Evolutionary conservation across 2,888 invertebrate genomes (phyloP).

Genomic region (Sicus ferrugineus): DNA sequence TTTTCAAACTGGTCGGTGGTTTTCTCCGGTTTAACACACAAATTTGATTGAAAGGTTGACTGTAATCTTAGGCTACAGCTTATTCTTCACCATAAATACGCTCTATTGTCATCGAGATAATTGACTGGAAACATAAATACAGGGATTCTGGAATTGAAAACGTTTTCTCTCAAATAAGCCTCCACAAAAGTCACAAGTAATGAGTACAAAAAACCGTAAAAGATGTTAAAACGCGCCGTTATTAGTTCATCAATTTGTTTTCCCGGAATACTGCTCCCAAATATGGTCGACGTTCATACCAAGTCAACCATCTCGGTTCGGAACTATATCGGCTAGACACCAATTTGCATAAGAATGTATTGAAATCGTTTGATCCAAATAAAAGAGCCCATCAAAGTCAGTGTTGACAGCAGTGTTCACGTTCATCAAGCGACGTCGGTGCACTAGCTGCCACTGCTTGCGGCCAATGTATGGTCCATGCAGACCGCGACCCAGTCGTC

Average conservation of each 20-base stretch:
- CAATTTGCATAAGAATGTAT: slow-evolving; percentile 14
- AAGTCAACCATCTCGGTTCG: not conserved
- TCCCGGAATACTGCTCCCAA: slow-evolving; percentile 4
- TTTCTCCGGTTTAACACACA: too few relatives aligned
- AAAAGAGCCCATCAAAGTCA: not conserved
- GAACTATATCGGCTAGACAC: not conserved
- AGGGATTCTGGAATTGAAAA: too few relatives aligned
- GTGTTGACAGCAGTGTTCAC: not conserved
- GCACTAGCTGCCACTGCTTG: too few relatives aligned
- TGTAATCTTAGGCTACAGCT: not conserved
- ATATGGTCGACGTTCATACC: slow-evolving; percentile 1
- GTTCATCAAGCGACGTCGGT: not conserved
- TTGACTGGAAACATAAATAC: not conserved
- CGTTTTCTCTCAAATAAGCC: not conserved
- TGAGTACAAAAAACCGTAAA: not conserved
- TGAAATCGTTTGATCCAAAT: not conserved
- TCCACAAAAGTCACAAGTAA: not conserved
- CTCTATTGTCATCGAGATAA: too few relatives aligned
- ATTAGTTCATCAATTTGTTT: slow-evolving; percentile 33
- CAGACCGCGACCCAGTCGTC: not conserved
- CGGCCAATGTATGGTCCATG: slow-evolving; percentile 6
- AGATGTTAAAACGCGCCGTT: slow-evolving; percentile 23
- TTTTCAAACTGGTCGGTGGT: too few relatives aligned
- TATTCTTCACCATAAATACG: not conserved
- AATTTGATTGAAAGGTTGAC: too few relatives aligned